Base-by-base conservation (phyloP, 2,888 invertebrate species). In the Lydus trimaculatus region DNA sequence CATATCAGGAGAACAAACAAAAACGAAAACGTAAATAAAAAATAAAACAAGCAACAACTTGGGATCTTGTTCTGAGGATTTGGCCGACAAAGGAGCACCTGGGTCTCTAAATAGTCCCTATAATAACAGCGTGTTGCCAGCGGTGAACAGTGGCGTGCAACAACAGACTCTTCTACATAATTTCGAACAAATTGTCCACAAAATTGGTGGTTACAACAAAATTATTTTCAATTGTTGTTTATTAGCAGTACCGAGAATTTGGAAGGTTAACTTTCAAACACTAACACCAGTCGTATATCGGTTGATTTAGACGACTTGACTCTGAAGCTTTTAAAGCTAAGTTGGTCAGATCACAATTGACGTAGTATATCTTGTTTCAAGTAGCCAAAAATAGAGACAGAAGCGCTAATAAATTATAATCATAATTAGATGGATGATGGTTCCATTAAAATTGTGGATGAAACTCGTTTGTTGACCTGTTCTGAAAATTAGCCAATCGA, bases 61-160 rank as follows among this genome's bases (percentile, higher is more conserved):
- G 69, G 69, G 67, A 67, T 70, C 70, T 68, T 69, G 67, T 73
- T 43, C 72, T 63, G 73, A 67, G 75, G 75, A 73, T 75, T 73
- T 72, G 63, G 71, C 72, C 72, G 75, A 75, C 75, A 71, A 75
- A 75, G 68, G 59, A 66, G 72, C 75, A 75, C 75, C 75, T 75
- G 75, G 75, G 70, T 65, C 36, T 17, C 68, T 61, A 66, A 73
- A 71, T 70, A 68, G 68, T 66, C 70, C 69, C 66, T 63, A 52
- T 72, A 73, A 72, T 66, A 69, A 72, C 71, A 68, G 58, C 25
- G 59, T 65, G 65, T 62, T 63, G 68, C 65, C 65, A 63, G 58
- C 64, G 62, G 13, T 17, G 4, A 20, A 17, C 70, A 70, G 70
- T 65, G 67, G 70, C 67, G 67, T 65, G 31, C 33, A 5, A 3